Percentiles rank a stretch among this genome's conserved stretches.
Evolutionary conservation across 1,140 invertebrate genomes (phyloP).

Genomic region (Stegodyphus mimosarum): DNA sequence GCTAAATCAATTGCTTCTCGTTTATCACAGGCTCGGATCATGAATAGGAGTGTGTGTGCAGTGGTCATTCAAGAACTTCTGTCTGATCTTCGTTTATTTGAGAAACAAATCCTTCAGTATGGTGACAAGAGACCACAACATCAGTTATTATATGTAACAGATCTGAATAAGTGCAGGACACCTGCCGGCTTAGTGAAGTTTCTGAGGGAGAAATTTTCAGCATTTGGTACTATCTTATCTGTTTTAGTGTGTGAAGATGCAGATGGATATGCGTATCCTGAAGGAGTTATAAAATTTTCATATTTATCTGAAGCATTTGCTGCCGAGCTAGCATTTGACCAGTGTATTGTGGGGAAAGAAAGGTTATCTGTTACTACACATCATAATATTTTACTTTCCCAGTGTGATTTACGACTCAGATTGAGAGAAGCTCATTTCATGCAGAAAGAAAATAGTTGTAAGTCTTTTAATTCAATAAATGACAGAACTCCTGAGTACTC

Average conservation of each 20-base stretch:
- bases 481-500: too few relatives aligned
- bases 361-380: conserved; percentile 33
- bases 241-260: conserved; percentile 30
- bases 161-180: conserved; percentile 15
- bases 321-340: conserved; percentile 51
- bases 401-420: conserved; percentile 41
- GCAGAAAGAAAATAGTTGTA: too few relatives aligned
- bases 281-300: conserved; percentile 46
- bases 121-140: conserved; percentile 40
- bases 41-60: conserved; percentile 36
- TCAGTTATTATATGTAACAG: conserved; percentile 37
- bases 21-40: conserved; percentile 21
- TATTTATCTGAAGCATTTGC: conserved; percentile 52
- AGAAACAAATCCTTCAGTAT: conserved; percentile 39
- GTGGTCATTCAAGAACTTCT: conserved; percentile 35
- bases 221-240: conserved; percentile 50
- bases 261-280: conserved; percentile 43
- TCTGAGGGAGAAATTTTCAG: conserved; percentile 34
- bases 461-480: too few relatives aligned
- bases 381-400: conserved; percentile 49
- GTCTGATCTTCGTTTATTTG: conserved; percentile 48
- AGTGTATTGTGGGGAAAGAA: conserved; percentile 36
- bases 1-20: conserved; percentile 11
- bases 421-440: conserved; percentile 19
- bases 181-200: conserved; percentile 6